These are phyloP conservation scores for Hofmannophila pseudospretella DNA, from an alignment of 2,888 invertebrate genomes.

Conservation along the genomic window DNA sequence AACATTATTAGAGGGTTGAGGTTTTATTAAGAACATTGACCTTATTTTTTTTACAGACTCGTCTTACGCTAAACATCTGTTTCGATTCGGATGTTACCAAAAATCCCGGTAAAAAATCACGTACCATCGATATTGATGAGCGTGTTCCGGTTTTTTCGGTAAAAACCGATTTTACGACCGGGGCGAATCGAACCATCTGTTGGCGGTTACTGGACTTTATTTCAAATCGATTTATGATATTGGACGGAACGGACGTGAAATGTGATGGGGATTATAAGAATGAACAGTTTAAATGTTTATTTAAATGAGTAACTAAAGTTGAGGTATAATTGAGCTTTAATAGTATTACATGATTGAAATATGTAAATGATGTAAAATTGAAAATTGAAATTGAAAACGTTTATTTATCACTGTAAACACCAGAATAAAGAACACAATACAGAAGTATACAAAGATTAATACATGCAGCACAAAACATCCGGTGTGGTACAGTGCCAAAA, in stretches of 20 bases:
- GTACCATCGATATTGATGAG: constrained; percentile 42
- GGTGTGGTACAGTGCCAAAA: no score
- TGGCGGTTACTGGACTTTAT: constrained; percentile 19
- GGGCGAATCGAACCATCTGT: constrained; percentile 35
- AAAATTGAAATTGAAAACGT: no score
- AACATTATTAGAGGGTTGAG: not conserved
- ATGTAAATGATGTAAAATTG: no score
- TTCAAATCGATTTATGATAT: constrained; percentile 20
- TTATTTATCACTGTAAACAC: no score
- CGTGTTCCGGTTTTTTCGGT: constrained; percentile 43
- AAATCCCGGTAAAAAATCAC: constrained; percentile 45
- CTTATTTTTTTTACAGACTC: constrained; percentile 7
- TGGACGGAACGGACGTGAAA: constrained; percentile 1
- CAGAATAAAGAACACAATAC: no score
- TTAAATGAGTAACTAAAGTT: no score
- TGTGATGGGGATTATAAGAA: no score
- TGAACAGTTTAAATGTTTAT: not conserved
- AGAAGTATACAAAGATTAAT: no score
- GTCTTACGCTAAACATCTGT: constrained; percentile 40
- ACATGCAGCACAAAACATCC: no score
- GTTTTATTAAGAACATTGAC: constrained; percentile 5
- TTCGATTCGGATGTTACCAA: constrained; percentile 42
- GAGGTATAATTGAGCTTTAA: no score
- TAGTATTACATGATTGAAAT: no score
- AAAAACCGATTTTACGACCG: constrained; percentile 35